Evolutionary conservation across 23 tunicate species (phyloP), one percentile per base, ranked within the genome.

Genomic region (Trididemnum clinides): DNA sequence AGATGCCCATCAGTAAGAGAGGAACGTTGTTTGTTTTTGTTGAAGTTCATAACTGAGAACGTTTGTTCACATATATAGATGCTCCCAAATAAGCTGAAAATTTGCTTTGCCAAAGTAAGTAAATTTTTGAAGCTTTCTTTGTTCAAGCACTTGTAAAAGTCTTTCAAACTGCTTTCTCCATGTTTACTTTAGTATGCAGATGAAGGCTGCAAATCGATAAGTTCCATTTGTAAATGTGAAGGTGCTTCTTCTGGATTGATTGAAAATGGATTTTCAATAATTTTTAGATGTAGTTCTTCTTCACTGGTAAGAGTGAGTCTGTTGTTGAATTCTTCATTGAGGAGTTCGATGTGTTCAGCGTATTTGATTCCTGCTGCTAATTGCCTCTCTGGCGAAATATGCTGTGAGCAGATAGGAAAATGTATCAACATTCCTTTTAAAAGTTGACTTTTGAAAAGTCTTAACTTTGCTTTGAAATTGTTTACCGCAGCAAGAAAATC

Each of bases 251-350:
- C 86, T 32, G 78, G 86, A 82, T 82, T 54, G 3, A 82, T 64
- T 82, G 86, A 82, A 64, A 82, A 82, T 33, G 51, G 86, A 27
- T 82, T 64, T 64, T 64, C 86, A 82, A 64, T 82, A 25, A 64
- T 64, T 82, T 82, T 82, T 82, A 82, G 54, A 4, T 82, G 86
- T 64, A 82, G 86, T 63, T 82, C 32, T 82, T 64, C 86, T 82
- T 64, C 86, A 64, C 77, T 63, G 57, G 86, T 64, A 82, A 82
- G 86, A 63, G 76, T 20, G 34, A 82, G 86, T 31, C 86, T 82
- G 75, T 35, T 82, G 76, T 64, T 64, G 34, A 82, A 69, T 69
- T 69, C 76, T 69, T 31, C 76, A 69, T 25, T 82, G 29, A 82
- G 86, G 57, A 82, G 31, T 82, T 64, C 57, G 57, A 82, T 82